Evolutionary conservation across 2,888 invertebrate genomes (phyloP).

Genomic region (Meliscaeva auricollis): DNA sequence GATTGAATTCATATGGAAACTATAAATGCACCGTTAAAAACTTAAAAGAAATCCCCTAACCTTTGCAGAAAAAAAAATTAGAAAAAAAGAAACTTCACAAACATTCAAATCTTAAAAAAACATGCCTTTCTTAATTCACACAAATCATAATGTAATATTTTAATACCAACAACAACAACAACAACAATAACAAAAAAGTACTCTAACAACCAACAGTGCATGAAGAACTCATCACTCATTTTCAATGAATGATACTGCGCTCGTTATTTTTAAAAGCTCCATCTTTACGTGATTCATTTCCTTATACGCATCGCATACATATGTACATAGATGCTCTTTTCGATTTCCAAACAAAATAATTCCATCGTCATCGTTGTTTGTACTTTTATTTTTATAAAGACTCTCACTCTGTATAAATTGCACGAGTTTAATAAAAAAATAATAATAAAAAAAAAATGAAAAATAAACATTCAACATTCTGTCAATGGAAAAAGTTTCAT

Average conservation of each 20-base stretch:
- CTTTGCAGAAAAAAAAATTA: not conserved
- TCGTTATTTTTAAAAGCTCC: constrained; percentile 3
- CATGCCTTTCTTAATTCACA: not conserved
- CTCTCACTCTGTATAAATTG: constrained; percentile 13
- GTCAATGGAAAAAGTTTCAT: constrained; percentile 38
- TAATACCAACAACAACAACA: not conserved
- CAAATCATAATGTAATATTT: not conserved
- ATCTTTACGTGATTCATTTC: constrained; percentile 41
- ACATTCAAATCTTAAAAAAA: not conserved
- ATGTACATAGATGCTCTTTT: constrained; percentile 38
- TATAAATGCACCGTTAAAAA: no score
- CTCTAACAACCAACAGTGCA: constrained; percentile 1
- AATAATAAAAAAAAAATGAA: constrained; percentile 2
- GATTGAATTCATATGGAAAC: no score
- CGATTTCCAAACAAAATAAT: not conserved
- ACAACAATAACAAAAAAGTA: not conserved
- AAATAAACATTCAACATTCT: constrained; percentile 38
- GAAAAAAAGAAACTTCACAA: not conserved
- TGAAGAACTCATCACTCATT: constrained; percentile 20
- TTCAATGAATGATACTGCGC: constrained; percentile 2
- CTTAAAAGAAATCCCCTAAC: no score
- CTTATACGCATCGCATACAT: constrained; percentile 56
- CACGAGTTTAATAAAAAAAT: constrained; percentile 14
- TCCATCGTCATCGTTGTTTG: not conserved
- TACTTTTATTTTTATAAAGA: constrained; percentile 42